phyloP scores from a whole-genome alignment of 2,888 invertebrate species.

The Mythimna vitellina region DNA sequence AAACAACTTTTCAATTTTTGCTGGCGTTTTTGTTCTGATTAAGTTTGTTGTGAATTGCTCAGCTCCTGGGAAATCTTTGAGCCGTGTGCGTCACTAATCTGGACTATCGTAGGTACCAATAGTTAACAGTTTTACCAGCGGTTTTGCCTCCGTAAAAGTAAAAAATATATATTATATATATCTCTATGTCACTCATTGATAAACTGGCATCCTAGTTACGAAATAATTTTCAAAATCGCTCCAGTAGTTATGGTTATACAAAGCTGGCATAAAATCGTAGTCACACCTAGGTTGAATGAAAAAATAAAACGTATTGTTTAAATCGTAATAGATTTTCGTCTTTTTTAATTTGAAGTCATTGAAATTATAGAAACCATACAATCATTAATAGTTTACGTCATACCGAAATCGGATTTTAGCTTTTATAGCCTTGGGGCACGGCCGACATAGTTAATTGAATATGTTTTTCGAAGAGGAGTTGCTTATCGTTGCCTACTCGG shows the following conservation, averaged over 20 bases:
- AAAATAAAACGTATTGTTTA: background rate
- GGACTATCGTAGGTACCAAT: too few relatives aligned
- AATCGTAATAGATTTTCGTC: background rate
- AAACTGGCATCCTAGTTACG: too few relatives aligned
- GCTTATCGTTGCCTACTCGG: conserved; percentile 7
- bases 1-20: conserved; percentile 39
- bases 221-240: too few relatives aligned
- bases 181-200: too few relatives aligned
- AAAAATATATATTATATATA: too few relatives aligned
- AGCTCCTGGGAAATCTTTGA: conserved; percentile 9
- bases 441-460: conserved; percentile 32
- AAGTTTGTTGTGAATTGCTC: conserved; percentile 36
- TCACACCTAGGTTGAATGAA: background rate
- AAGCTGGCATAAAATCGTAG: background rate
- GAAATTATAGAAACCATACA: conserved; percentile 24
- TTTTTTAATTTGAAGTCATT: conserved; percentile 7
- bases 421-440: conserved; percentile 29
- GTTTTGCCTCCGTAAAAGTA: too few relatives aligned
- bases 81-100: background rate
- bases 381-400: conserved; percentile 25
- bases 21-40: conserved; percentile 14
- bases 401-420: conserved; percentile 33
- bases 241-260: background rate
- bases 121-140: too few relatives aligned
- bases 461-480: conserved; percentile 35